phyloP scores from a whole-genome alignment of 1,140 invertebrate genomes.

The Zaprionus capensis region DNA sequence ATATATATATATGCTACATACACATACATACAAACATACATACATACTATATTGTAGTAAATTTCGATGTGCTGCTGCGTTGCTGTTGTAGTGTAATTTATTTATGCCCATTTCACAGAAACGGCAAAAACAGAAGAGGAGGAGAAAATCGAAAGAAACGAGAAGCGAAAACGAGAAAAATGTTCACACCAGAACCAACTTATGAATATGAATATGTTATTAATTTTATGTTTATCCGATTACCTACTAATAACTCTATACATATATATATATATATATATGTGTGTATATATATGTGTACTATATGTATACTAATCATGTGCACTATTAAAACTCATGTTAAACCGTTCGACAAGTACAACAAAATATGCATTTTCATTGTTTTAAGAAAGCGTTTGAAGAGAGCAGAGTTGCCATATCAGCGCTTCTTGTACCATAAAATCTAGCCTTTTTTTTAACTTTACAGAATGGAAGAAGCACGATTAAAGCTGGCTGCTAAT shows the following conservation, averaged over 20 bases:
- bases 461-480: too few species aligned
- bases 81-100: slow-evolving; percentile 67
- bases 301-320: slow-evolving; percentile 58
- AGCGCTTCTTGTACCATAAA: fast-evolving
- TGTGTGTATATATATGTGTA: background rate
- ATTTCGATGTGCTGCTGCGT: slow-evolving; percentile 52
- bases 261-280: background rate
- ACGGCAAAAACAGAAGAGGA: slow-evolving; percentile 22
- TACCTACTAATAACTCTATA: slow-evolving; percentile 65
- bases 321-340: slow-evolving; percentile 73
- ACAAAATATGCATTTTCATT: background rate
- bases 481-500: too few species aligned
- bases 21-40: slow-evolving; percentile 20
- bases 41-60: slow-evolving; percentile 30
- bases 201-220: slow-evolving; percentile 41
- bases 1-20: slow-evolving; percentile 18
- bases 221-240: slow-evolving; percentile 62
- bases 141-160: slow-evolving; percentile 20
- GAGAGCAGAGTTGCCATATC: too few species aligned
- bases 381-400: background rate
- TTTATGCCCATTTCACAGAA: slow-evolving; percentile 51
- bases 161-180: slow-evolving; percentile 24
- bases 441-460: too few species aligned
- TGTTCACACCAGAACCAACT: slow-evolving; percentile 33
- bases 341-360: slow-evolving; percentile 52